These are phyloP conservation scores for Triplophysa dalaica DNA, from an alignment of 2,113 vertebrate species.

Conservation along the genomic window DNA sequence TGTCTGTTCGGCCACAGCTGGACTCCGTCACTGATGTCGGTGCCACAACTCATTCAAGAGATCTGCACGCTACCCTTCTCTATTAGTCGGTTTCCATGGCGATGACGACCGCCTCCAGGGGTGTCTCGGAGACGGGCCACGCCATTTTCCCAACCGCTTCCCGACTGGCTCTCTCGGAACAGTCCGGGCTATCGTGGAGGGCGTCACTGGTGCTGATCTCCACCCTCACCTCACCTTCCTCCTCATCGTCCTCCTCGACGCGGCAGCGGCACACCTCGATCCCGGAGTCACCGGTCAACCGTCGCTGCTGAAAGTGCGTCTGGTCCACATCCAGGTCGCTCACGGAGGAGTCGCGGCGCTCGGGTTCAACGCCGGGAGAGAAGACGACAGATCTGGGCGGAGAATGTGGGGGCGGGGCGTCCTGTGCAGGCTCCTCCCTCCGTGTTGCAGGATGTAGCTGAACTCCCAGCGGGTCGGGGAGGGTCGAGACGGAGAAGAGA, in stretches of 20 bases:
- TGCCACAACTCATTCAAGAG: constrained; percentile 8
- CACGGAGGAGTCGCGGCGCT: constrained; percentile 61
- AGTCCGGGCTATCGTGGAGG: constrained; percentile 68
- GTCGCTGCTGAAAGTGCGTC: constrained; percentile 80
- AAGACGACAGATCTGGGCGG: constrained; percentile 62
- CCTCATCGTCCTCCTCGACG: constrained; percentile 60
- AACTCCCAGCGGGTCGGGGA: constrained; percentile 63
- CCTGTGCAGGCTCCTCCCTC: constrained; percentile 38
- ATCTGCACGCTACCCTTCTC: constrained; percentile 34
- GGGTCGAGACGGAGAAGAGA: constrained; percentile 51
- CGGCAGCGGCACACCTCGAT: constrained; percentile 88
- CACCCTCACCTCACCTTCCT: constrained; percentile 29
- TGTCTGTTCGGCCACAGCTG: not conserved
- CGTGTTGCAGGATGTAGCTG: not conserved
- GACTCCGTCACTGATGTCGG: not conserved
- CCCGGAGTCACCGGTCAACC: constrained; percentile 90
- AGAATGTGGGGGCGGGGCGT: constrained; percentile 37
- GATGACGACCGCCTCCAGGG: constrained; percentile 60
- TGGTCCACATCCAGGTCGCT: constrained; percentile 72
- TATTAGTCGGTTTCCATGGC: constrained; percentile 65
- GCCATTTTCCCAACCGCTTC: constrained; percentile 46
- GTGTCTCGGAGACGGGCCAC: constrained; percentile 39
- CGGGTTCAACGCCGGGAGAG: constrained; percentile 63
- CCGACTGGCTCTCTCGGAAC: constrained; percentile 57
- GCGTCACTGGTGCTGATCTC: not conserved